phyloP scores from a whole-genome alignment of 1,140 invertebrate genomes.

The Geopemphigus sp. region DNA sequence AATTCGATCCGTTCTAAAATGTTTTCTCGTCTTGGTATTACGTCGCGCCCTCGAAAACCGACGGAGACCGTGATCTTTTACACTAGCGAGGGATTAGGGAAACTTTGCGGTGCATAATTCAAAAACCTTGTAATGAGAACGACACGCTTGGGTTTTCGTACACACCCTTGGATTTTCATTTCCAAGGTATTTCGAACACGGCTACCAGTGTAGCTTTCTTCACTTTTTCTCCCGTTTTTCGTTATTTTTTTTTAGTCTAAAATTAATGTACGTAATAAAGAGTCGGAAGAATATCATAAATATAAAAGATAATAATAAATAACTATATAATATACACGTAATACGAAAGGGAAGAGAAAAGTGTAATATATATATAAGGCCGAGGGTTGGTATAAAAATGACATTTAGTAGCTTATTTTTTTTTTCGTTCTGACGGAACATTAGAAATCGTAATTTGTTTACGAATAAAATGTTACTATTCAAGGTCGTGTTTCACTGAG shows the following conservation, averaged over 20 bases:
- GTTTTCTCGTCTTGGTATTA: constrained; percentile 35
- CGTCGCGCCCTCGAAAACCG: constrained; percentile 5
- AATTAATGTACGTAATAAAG: constrained; percentile 49
- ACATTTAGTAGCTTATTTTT: constrained; percentile 7
- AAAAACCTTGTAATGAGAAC: constrained; percentile 48
- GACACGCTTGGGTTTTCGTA: constrained; percentile 22
- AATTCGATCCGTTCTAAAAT: constrained; percentile 44
- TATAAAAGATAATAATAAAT: constrained; percentile 45
- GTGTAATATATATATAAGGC: not conserved
- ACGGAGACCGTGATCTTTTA: constrained; percentile 45
- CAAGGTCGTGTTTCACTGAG: not conserved
- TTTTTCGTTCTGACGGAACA: not conserved
- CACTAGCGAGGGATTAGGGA: constrained; percentile 43
- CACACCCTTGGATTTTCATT: constrained; percentile 32
- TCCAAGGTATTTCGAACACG: constrained; percentile 9
- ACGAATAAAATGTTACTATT: not conserved
- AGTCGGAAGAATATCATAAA: constrained; percentile 30
- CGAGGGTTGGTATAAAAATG: constrained; percentile 11
- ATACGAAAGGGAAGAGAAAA: not conserved
- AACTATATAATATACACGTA: not conserved
- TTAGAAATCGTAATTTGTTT: not conserved
- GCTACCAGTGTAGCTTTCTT: not conserved
- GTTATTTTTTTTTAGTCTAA: constrained; percentile 3
- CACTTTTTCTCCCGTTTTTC: not conserved
- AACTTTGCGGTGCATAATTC: constrained; percentile 49